These are phyloP conservation scores for Chaitophorus viminalis DNA, from an alignment of 2,888 invertebrate genomes.

Conservation along the genomic window DNA sequence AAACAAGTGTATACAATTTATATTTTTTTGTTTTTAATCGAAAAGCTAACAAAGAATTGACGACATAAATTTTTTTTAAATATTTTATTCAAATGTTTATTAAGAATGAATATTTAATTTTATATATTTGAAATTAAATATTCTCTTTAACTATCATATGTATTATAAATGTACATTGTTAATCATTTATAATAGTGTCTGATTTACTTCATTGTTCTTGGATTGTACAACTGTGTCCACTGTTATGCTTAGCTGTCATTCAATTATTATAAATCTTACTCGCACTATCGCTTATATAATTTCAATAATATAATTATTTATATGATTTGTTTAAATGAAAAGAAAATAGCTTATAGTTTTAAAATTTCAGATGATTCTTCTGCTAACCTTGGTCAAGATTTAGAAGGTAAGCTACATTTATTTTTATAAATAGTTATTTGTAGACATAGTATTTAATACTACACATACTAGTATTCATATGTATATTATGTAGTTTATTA, in stretches of 20 bases:
- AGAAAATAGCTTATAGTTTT: slow-evolving; percentile 59
- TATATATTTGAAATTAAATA: too few relatives aligned
- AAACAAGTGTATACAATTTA: too few relatives aligned
- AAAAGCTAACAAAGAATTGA: too few relatives aligned
- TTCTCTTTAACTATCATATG: too few relatives aligned
- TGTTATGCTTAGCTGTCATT: background rate
- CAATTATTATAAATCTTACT: background rate
- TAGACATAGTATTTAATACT: background rate
- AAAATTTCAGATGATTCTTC: slow-evolving; percentile 59
- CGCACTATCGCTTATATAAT: slow-evolving; percentile 6
- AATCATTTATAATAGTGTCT: background rate
- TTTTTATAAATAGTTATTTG: background rate
- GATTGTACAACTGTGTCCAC: background rate
- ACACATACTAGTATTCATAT: background rate
- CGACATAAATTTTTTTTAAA: too few relatives aligned
- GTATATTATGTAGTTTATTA: background rate
- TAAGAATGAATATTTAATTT: too few relatives aligned
- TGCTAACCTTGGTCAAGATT: slow-evolving; percentile 53
- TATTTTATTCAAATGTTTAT: too few relatives aligned
- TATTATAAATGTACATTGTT: too few relatives aligned
- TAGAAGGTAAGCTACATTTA: slow-evolving; percentile 53
- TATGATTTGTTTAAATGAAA: slow-evolving; percentile 45
- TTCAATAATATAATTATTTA: background rate
- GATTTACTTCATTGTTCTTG: background rate
- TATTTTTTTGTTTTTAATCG: too few relatives aligned